Evolutionary conservation across 1,140 invertebrate genomes (phyloP).

Genomic region (Drosophila kohkoa): DNA sequence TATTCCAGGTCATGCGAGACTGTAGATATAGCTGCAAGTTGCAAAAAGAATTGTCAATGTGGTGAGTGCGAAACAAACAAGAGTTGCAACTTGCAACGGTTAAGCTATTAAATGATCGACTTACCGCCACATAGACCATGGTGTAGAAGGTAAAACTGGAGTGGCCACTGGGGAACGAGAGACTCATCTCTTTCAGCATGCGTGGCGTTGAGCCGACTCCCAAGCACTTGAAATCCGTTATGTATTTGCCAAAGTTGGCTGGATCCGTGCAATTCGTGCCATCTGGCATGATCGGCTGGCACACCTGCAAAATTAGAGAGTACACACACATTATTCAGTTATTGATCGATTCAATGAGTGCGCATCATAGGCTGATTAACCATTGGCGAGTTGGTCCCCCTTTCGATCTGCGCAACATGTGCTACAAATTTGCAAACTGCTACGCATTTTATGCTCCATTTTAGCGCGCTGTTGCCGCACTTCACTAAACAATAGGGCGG

Average conservation of each 20-base stretch:
- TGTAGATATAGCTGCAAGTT: constrained; percentile 92
- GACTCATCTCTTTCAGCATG: constrained; percentile 89
- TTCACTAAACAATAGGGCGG: constrained; percentile 74
- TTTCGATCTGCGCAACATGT: constrained; percentile 50
- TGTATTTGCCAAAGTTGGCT: constrained; percentile 87
- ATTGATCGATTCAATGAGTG: constrained; percentile 1
- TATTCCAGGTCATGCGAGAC: constrained; percentile 90
- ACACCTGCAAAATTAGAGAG: constrained; percentile 86
- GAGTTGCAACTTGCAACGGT: constrained; percentile 57
- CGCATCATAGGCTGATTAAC: constrained; percentile 30
- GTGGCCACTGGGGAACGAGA: constrained; percentile 94
- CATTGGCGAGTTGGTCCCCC: neutral
- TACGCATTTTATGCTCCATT: constrained; percentile 42
- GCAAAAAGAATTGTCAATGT: neutral
- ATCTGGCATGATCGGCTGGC: constrained; percentile 87
- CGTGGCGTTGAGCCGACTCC: constrained; percentile 86
- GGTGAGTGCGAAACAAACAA: constrained; percentile 13
- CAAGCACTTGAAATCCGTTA: constrained; percentile 88
- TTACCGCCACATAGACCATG: constrained; percentile 92
- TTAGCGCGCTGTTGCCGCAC: constrained; percentile 57
- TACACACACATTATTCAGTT: neutral
- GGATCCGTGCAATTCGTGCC: constrained; percentile 85
- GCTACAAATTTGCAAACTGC: constrained; percentile 60
- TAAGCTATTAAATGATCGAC: constrained; percentile 78
- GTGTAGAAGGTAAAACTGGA: constrained; percentile 93